These are phyloP conservation scores for Agrochola lychnidis DNA, from an alignment of 2,888 invertebrate genomes.

Conservation along the genomic window DNA sequence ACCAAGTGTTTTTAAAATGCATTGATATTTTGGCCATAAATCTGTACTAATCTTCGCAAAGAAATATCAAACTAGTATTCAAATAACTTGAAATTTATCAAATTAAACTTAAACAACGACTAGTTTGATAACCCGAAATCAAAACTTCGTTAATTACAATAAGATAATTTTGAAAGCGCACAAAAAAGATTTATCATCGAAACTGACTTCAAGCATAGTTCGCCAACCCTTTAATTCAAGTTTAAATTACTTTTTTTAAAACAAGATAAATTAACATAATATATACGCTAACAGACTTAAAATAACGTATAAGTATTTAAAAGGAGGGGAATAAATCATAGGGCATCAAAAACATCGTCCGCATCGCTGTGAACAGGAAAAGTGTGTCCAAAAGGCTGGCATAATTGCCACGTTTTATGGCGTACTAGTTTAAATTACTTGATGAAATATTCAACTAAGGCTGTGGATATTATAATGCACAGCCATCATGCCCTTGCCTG, in stretches of 20 bases:
- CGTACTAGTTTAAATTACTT: conserved; percentile 31
- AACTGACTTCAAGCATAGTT: conserved; percentile 24
- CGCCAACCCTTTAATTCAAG: neutral
- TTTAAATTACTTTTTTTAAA: conserved; percentile 29
- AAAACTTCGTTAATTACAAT: conserved; percentile 37
- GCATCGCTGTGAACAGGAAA: no score
- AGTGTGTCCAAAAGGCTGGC: no score
- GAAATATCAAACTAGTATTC: neutral
- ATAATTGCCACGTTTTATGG: no score
- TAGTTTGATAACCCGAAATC: conserved; percentile 7
- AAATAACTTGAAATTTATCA: neutral
- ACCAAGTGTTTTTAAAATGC: neutral
- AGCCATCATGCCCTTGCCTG: conserved; percentile 27
- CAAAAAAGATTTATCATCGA: conserved; percentile 24
- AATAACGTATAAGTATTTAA: no score
- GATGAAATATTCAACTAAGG: conserved; percentile 28
- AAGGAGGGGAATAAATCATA: no score
- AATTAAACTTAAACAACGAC: conserved; percentile 24
- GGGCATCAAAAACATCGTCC: no score
- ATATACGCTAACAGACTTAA: no score
- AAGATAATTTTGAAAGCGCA: conserved; percentile 27
- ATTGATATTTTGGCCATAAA: neutral
- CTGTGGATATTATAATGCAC: conserved; percentile 30
- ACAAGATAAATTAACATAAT: no score
- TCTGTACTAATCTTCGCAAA: neutral